phyloP scores from a whole-genome alignment of 2,113 vertebrate species.

The Megaceryle maxima region DNA sequence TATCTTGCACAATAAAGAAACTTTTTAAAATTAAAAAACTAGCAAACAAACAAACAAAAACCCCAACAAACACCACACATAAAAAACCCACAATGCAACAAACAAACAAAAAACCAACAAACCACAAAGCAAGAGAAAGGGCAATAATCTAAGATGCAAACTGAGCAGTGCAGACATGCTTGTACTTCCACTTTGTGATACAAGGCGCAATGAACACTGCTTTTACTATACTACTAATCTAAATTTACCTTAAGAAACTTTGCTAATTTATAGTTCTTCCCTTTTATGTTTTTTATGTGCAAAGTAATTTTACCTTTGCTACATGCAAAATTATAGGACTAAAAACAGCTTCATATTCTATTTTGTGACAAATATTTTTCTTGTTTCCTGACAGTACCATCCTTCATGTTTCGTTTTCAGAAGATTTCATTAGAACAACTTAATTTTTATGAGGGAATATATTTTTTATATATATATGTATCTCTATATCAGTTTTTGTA shows the following conservation, averaged over 20 bases:
- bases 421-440: background rate
- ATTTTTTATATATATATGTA: background rate
- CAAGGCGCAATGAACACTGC: accelerated
- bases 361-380: background rate
- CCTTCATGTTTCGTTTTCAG: background rate
- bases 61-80: background rate
- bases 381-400: background rate
- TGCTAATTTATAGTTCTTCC: background rate
- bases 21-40: background rate
- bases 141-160: background rate
- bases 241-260: background rate
- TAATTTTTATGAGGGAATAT: background rate
- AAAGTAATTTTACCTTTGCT: background rate
- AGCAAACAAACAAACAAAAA: too few species aligned
- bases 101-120: too few species aligned
- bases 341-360: background rate
- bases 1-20: background rate
- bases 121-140: background rate
- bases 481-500: background rate
- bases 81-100: background rate
- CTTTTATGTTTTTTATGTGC: background rate
- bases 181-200: background rate
- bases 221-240: background rate
- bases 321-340: background rate
- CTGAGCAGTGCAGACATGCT: background rate